Percentiles rank a stretch among this genome's conserved stretches.
Conservation (phyloP, 2,888 invertebrate species). For the Drosophila nr. fundita region DNA sequence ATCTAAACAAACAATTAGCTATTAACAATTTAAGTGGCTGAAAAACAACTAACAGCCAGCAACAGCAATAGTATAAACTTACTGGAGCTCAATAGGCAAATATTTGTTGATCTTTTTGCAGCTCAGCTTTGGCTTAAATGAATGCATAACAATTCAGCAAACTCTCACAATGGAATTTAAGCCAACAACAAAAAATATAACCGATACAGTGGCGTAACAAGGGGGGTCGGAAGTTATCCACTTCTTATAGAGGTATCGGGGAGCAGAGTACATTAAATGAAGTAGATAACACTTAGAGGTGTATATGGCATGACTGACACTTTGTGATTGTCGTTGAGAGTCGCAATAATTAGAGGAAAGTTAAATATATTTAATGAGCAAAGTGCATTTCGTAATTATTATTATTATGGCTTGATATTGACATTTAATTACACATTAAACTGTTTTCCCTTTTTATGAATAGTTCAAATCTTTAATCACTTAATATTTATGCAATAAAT, state of each 20-base stretch:
- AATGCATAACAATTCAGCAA: slow-evolving; percentile 43
- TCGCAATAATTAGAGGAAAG: neutral
- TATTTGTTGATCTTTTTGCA: slow-evolving; percentile 57
- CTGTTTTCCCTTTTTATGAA: neutral
- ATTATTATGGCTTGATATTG: neutral
- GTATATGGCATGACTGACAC: neutral
- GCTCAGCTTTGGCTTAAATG: slow-evolving; percentile 35
- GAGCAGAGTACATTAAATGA: neutral
- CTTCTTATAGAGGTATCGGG: neutral
- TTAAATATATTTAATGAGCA: neutral
- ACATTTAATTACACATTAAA: neutral
- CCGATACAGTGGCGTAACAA: slow-evolving; percentile 19
- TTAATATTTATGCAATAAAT: neutral
- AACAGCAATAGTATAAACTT: slow-evolving; percentile 24
- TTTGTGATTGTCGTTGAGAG: neutral
- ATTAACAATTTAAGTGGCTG: slow-evolving; percentile 66
- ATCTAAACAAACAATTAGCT: slow-evolving; percentile 74
- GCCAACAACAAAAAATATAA: slow-evolving; percentile 2
- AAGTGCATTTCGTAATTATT: neutral
- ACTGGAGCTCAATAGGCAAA: slow-evolving; percentile 70
- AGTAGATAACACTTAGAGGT: neutral
- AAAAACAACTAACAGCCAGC: slow-evolving; percentile 33
- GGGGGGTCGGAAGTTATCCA: neutral
- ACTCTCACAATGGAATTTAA: slow-evolving; percentile 29
- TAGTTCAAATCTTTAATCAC: neutral